A percentile compares a stretch with the other conserved stretches of the same genome.
These are phyloP conservation scores for Mizuhopecten yessoensis DNA, from an alignment of 1,140 invertebrate genomes.

Conservation along the genomic window DNA sequence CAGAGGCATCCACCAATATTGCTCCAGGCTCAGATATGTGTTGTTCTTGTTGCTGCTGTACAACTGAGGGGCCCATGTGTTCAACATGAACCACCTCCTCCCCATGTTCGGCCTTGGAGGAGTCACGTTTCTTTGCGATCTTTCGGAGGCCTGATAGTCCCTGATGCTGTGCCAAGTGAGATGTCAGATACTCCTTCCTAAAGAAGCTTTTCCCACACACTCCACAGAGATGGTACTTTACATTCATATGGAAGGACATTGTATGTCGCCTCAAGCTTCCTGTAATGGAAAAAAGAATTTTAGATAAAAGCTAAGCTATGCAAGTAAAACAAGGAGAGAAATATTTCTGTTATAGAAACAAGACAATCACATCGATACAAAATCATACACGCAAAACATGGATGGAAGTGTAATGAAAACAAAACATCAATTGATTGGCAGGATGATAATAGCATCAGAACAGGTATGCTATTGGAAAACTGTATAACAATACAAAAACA, in stretches of 20 bases:
- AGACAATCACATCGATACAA: too few species aligned
- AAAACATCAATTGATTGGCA: too few species aligned
- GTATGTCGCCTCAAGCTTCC: constrained; percentile 74
- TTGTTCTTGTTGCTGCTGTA: background rate
- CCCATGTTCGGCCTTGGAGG: background rate
- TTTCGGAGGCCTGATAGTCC: background rate
- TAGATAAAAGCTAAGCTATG: background rate
- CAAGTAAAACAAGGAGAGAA: too few species aligned
- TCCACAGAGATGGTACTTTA: constrained; percentile 68
- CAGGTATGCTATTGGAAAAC: too few species aligned
- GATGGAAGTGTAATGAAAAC: too few species aligned
- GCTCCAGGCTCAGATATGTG: background rate
- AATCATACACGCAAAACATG: too few species aligned
- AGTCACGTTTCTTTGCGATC: background rate
- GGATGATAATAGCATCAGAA: too few species aligned
- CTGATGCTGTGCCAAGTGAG: constrained; percentile 68
- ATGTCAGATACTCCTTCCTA: constrained; percentile 74
- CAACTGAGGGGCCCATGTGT: background rate
- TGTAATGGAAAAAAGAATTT: constrained; percentile 54
- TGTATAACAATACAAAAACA: too few species aligned
- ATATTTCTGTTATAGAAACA: too few species aligned
- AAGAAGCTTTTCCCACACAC: constrained; percentile 72
- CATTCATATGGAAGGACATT: constrained; percentile 66
- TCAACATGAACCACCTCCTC: background rate
- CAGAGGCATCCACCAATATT: background rate